Evolutionary conservation across 2,113 vertebrate species (phyloP), one percentile per base, ranked within the genome.

Genomic region (Alectura lathami): DNA sequence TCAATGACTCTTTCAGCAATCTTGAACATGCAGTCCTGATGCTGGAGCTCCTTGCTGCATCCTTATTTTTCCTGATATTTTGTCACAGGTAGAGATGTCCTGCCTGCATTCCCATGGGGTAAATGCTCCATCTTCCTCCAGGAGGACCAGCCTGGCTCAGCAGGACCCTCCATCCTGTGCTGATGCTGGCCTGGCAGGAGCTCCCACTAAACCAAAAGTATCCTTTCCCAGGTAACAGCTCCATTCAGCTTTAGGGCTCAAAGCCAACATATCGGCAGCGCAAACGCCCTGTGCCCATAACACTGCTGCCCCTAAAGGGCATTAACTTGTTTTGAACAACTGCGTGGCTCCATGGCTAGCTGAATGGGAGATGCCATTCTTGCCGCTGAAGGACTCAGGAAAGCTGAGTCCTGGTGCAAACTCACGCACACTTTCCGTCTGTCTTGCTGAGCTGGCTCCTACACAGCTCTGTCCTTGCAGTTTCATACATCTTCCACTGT

Each of bases 41-140:
- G 0, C 2, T 83, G 50, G 40, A 62, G 30, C 53, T 89, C 83
- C 23, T 56, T 21, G 16, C 29, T 64, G 43, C 26, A 59, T 70
- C n/a, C 60, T 17, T 23, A 11, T 6, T 76, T 64, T 3, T 9
- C 20, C 27, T 38, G 11, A 8, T 26, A 7, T 56, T 91, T 75
- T 69, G 18, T 17, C 54, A 40, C 4, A 21, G 13, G 6, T 0
- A 2, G 29, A 45, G 13, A 23, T 0, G 3, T 8, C 75, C 51
- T 89, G 38, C 30, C 27, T 56, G 54, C 17, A 79, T 85, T 87
- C 11, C 4, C 7, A 6, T 21, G 14, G 51, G 22, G 18, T 23
- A 13, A 54, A 12, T 20, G 20, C 8, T 16, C 13, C 29, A 3
- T 32, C 9, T 51, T 26, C 59, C 14, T 23, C 70, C 48, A 63